Base-by-base conservation (phyloP, 2,113 vertebrate genomes). In the Cyanocitta stelleri region DNA sequence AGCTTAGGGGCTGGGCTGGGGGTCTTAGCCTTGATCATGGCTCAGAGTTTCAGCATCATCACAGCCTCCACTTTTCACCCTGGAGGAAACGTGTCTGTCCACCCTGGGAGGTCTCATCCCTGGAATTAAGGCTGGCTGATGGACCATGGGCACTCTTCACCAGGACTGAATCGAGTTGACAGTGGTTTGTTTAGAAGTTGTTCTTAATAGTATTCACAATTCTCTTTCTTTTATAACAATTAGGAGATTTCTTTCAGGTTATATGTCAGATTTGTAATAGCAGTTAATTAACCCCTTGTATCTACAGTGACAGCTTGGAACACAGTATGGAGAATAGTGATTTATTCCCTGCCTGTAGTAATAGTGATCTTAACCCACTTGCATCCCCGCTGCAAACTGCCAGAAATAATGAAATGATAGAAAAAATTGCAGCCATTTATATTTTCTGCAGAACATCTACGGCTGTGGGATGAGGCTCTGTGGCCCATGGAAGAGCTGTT, bases 51-150 rank as follows among this genome's bases (percentile, higher is more conserved):
- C 30, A 9, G 13, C 33, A 55, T 23, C 27, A 29, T 16, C 46
- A 19, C 59, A 32, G 33, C 22, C 48, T 61, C 15, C 0, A 0
- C 17, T 59, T 77, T 59, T 77, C 5, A 3, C 30, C 16, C 9
- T 49, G n/a, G 7, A 11, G 43, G 59, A 69, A 63, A 4, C 1
- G 0, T 3, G 33, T 33, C 16, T 5, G 6, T 52, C 55, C 11
- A 74, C 58, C 22, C 16, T 64, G 62, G 32, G 23, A 61, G 43
- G 16, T 29, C 43, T 43, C 10, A 7, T 24, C 24, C 29, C 26
- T 61, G 24, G 11, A 59, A 21, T 46, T 15, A 19, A 35, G 62
- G 24, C 35, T 68, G 0, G 11, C 14, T 55, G 46, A 21, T 71
- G 48, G 51, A 16, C 56, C 8, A 0, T 14, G 51, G 44, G 23